Evolutionary conservation across 1,140 invertebrate species (phyloP).

Genomic region (Meteorus sp.): DNA sequence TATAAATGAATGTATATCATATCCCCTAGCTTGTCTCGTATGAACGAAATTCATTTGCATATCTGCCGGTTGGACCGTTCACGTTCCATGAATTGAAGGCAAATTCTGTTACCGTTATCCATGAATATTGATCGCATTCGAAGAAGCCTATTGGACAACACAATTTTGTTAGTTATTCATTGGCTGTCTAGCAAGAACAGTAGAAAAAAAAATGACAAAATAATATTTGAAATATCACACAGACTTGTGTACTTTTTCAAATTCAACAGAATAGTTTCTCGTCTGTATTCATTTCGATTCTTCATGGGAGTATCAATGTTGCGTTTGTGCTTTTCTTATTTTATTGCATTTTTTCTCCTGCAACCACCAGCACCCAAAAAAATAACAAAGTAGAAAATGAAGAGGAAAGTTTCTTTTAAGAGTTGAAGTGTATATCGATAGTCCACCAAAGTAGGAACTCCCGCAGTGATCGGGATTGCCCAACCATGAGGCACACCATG

Average conservation of each 20-base stretch:
- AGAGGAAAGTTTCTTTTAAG: background rate
- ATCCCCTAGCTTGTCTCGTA: too few relatives aligned
- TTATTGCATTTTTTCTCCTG: background rate
- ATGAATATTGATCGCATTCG: slow-evolving; percentile 35
- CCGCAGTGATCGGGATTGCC: slow-evolving; percentile 7
- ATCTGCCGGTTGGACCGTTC: slow-evolving; percentile 35
- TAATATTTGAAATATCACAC: too few relatives aligned
- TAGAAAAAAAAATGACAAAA: background rate
- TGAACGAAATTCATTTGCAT: slow-evolving; percentile 44
- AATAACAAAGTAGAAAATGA: too few relatives aligned
- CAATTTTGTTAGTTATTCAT: background rate
- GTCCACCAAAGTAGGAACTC: slow-evolving; percentile 2
- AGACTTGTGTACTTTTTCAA: too few relatives aligned
- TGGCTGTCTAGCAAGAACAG: too few relatives aligned
- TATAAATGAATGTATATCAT: too few relatives aligned
- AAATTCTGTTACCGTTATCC: slow-evolving; percentile 44
- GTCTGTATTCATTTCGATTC: too few relatives aligned
- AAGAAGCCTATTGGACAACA: background rate
- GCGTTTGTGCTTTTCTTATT: background rate
- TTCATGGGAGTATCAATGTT: too few relatives aligned
- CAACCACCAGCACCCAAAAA: background rate
- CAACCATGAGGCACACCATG: background rate
- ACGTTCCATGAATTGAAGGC: slow-evolving; percentile 40
- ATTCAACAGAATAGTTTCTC: too few relatives aligned
- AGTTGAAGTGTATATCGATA: slow-evolving; percentile 15